A percentile compares a stretch with the other conserved stretches of the same genome.
Evolutionary conservation across 1,140 invertebrate species (phyloP).

Genomic region (Drosophila albomicans): DNA sequence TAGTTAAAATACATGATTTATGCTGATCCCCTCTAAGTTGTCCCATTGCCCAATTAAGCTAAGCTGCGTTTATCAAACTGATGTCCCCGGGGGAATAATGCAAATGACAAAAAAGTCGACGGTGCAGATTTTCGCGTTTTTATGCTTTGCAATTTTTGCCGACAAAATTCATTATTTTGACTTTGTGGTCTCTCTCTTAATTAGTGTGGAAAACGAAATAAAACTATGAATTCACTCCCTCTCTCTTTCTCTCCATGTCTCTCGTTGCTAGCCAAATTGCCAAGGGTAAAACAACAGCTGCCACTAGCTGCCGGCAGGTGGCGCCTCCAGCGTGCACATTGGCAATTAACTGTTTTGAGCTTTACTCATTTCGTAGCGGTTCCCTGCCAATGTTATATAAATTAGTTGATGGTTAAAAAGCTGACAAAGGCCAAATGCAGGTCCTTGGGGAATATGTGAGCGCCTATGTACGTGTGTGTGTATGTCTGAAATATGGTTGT

Average conservation of each 20-base stretch:
- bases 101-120: not conserved
- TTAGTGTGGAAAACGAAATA: slow-evolving; percentile 55
- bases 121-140: not conserved
- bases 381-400: slow-evolving; percentile 61
- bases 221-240: slow-evolving; percentile 5
- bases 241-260: not conserved
- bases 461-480: not conserved
- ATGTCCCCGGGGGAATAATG: not conserved
- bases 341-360: slow-evolving; percentile 57
- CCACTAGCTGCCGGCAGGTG: slow-evolving; percentile 42
- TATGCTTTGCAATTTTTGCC: slow-evolving; percentile 17
- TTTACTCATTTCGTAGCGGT: slow-evolving; percentile 21
- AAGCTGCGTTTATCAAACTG: not conserved
- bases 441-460: slow-evolving; percentile 22
- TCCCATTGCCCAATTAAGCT: slow-evolving; percentile 1
- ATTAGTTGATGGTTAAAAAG: slow-evolving; percentile 54
- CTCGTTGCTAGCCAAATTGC: not conserved
- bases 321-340: slow-evolving; percentile 50
- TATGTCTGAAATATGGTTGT: not conserved
- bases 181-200: slow-evolving; percentile 40
- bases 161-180: slow-evolving; percentile 52
- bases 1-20: not conserved
- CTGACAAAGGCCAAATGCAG: slow-evolving; percentile 40
- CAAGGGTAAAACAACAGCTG: slow-evolving; percentile 11
- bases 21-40: not conserved